Percentiles rank a stretch among this genome's conserved stretches.
These are phyloP conservation scores for Brenthis ino DNA, from an alignment of 2,888 invertebrate genomes.

Conservation along the genomic window DNA sequence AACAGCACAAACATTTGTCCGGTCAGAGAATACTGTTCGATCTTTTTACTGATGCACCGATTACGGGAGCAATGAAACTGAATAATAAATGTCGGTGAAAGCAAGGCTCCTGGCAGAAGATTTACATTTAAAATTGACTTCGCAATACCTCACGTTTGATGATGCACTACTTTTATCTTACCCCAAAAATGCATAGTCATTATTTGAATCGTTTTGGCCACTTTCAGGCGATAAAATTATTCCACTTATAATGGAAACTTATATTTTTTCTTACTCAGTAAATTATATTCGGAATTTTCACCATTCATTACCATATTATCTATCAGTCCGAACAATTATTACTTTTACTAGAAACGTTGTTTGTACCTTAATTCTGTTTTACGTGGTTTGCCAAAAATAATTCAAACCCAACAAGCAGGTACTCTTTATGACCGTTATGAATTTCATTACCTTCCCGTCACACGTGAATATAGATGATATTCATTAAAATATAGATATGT, in stretches of 20 bases:
- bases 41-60: slow-evolving; percentile 35
- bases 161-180: slow-evolving; percentile 53
- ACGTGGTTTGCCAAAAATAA: too few relatives aligned
- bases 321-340: too few relatives aligned
- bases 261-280: too few relatives aligned
- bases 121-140: slow-evolving; percentile 51
- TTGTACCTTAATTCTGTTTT: too few relatives aligned
- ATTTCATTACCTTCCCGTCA: too few relatives aligned
- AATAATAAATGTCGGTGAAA: slow-evolving; percentile 37
- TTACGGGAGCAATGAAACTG: slow-evolving; percentile 39
- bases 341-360: too few relatives aligned
- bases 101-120: slow-evolving; percentile 40
- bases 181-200: slow-evolving; percentile 55
- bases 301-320: too few relatives aligned
- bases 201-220: slow-evolving; percentile 43
- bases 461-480: too few relatives aligned
- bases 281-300: too few relatives aligned
- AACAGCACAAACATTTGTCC: slow-evolving; percentile 34
- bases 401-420: too few relatives aligned
- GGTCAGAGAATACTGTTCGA: slow-evolving; percentile 31
- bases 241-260: slow-evolving; percentile 32
- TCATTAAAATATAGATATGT: too few relatives aligned
- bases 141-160: slow-evolving; percentile 49
- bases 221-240: slow-evolving; percentile 42
- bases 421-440: too few relatives aligned